Percentiles rank a stretch among this genome's conserved stretches.
phyloP scores from a whole-genome alignment of 2,888 invertebrate species.

The Tenthredo mesomela region DNA sequence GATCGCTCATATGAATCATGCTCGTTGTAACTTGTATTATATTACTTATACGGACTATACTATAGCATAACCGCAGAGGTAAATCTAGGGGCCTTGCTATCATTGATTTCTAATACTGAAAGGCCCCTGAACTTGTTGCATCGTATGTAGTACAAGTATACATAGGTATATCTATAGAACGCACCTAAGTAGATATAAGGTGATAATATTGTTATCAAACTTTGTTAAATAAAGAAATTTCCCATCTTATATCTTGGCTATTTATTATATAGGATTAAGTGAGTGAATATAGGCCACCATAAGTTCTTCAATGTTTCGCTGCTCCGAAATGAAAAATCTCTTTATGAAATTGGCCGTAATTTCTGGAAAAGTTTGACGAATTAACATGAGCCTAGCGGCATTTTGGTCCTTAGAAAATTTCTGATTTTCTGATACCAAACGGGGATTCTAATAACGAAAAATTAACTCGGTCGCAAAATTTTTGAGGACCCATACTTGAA shows the following conservation, averaged over 20 bases:
- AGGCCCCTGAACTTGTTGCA: slow-evolving; percentile 36
- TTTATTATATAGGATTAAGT: background rate
- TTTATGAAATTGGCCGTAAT: too few species aligned
- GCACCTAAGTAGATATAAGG: background rate
- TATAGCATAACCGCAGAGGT: slow-evolving; percentile 3
- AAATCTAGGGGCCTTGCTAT: slow-evolving; percentile 7
- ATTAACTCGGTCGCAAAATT: background rate
- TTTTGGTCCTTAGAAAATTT: too few species aligned
- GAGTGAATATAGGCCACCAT: background rate
- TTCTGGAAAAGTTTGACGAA: too few species aligned
- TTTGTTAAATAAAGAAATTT: background rate
- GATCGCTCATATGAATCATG: background rate
- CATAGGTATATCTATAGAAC: background rate
- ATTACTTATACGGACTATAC: background rate
- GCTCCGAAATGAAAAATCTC: background rate
- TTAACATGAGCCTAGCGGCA: too few species aligned
- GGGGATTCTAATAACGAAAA: background rate
- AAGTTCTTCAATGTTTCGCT: background rate
- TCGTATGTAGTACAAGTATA: background rate
- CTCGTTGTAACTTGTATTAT: background rate
- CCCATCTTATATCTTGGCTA: background rate
- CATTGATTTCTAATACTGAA: slow-evolving; percentile 21
- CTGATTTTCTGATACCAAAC: background rate
- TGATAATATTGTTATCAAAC: background rate
- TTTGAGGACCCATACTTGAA: background rate